Base-by-base conservation (phyloP, 2,797 vertebrate species). In the Neopelma chrysocephalum region DNA sequence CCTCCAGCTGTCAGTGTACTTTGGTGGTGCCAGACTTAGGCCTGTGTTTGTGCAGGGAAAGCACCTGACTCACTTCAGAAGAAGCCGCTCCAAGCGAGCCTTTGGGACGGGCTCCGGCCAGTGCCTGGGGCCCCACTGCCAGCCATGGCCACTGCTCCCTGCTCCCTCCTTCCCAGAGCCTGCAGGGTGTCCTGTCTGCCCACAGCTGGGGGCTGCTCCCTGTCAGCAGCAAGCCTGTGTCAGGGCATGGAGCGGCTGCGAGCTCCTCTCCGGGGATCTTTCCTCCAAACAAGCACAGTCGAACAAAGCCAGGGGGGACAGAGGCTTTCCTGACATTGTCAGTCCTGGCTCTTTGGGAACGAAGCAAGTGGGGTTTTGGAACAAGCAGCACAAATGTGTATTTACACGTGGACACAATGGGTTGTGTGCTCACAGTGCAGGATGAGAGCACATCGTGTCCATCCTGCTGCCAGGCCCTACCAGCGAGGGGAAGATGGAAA, bases 241-340 rank as follows among this genome's bases (percentile, higher is more conserved):
- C 0, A 0, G 47, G 79, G 51, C 64, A 60, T 0, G 9, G 29
- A n/a, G 40, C 0, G 32, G 32, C 61, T 16, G 34, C 0, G 23
- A 87, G 58, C 70, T 89, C 81, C 90, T 92, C 93, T 77, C 83
- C 1, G 1, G 78, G 93, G 61, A 87, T 90, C 87, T 82, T 80
- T 80, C 89, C 94, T 89, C 87, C 89, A 48, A 87, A 82, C 68
- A 72, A 72, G 80, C 45, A 29, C 0, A 0, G 58, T 20, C 2
- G 5, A 66, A 94, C 75, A 91, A 87, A 95, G 82, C 71, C 11
- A 15, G 56, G 43, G 68, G 68, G 27, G 64, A 45, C 5, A 6
- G 83, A 73, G 68, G 71, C 60, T 82, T 94, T 95, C 92, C 94
- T 92, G 92, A 64, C 92, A 91, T 90, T 95, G 95, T 92, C 81